A percentile compares a stretch with the other conserved stretches of the same genome.
These are phyloP conservation scores for Australoheros facetus DNA, from an alignment of 2,797 vertebrate genomes.

Conservation along the genomic window DNA sequence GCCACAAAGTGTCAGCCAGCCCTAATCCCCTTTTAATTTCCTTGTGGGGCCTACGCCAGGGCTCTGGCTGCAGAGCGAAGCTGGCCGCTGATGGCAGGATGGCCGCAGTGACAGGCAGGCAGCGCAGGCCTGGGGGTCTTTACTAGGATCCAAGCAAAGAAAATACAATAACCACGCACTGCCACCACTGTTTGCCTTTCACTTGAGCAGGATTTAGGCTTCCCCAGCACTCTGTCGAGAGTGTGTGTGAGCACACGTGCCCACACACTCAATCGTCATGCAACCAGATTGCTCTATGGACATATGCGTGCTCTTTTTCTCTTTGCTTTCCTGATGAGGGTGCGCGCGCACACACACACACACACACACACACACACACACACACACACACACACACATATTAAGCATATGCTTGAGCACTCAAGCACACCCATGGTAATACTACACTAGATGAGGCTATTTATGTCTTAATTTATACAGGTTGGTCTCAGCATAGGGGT, in stretches of 20 bases:
- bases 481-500: constrained; percentile 73
- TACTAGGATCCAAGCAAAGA: constrained; percentile 94
- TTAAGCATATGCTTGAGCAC: constrained; percentile 65
- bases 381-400: constrained; percentile 67
- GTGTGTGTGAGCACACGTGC: constrained; percentile 43
- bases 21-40: constrained; percentile 97
- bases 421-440: constrained; percentile 77
- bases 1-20: constrained; percentile 83
- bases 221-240: constrained; percentile 69
- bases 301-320: constrained; percentile 63
- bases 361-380: constrained; percentile 27
- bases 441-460: constrained; percentile 78
- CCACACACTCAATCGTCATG: constrained; percentile 42
- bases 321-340: constrained; percentile 35
- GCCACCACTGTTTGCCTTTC: constrained; percentile 98
- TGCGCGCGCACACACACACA: constrained; percentile 35
- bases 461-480: constrained; percentile 86
- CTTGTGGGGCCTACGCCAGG: constrained; percentile 92
- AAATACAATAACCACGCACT: constrained; percentile 97
- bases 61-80: constrained; percentile 82
- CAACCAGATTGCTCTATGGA: constrained; percentile 60
- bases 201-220: constrained; percentile 97
- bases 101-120: constrained; percentile 87
- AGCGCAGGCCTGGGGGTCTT: constrained; percentile 94
- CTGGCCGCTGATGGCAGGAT: constrained; percentile 85